A percentile compares a stretch with the other conserved stretches of the same genome.
phyloP scores from a whole-genome alignment of 2,797 vertebrate species.

The Chaenodraco wilsoni region DNA sequence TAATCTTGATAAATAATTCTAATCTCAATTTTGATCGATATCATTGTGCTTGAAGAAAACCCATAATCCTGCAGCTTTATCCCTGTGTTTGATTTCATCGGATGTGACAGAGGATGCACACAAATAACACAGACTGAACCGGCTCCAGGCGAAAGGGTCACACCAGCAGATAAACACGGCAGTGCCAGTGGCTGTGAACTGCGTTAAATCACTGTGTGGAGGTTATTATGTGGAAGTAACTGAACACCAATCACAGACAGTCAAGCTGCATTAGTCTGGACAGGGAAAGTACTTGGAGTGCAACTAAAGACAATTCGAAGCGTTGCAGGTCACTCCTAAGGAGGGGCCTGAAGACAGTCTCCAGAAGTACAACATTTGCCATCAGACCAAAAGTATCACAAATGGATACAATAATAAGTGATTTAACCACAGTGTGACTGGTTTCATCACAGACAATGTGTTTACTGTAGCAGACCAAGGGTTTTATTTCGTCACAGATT shows the following conservation, averaged over 20 bases:
- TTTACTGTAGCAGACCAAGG: neutral
- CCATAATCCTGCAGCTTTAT: neutral
- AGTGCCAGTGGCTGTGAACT: neutral
- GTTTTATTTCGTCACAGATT: neutral
- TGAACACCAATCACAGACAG: conserved; percentile 5
- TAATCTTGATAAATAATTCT: no score
- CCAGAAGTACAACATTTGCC: neutral
- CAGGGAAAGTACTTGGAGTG: neutral
- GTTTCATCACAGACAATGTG: neutral
- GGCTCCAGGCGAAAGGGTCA: neutral
- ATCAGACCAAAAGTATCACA: neutral
- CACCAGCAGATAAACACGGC: conserved; percentile 6
- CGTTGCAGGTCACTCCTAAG: neutral
- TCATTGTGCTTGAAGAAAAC: no score
- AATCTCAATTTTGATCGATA: no score
- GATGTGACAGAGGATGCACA: neutral
- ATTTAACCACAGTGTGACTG: neutral
- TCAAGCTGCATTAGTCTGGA: neutral
- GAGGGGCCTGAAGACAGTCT: conserved; percentile 10
- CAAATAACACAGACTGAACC: neutral
- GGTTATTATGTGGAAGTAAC: neutral
- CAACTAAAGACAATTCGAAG: neutral
- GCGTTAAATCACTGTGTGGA: neutral
- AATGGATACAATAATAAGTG: neutral
- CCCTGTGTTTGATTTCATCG: neutral